Evolutionary conservation across 2,888 invertebrate genomes (phyloP).

Genomic region (Dilophus febrilis): DNA sequence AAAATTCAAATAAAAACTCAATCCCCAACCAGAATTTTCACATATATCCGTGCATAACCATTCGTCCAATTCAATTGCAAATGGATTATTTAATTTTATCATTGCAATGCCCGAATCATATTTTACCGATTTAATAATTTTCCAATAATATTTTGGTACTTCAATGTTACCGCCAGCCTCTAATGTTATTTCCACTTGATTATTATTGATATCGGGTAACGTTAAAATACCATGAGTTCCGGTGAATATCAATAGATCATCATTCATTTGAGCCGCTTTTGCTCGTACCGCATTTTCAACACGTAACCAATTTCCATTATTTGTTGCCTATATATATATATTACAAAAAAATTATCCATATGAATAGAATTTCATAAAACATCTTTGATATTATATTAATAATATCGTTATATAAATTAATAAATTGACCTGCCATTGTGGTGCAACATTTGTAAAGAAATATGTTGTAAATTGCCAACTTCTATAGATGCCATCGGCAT

Average conservation of each 20-base stretch:
- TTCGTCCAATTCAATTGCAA: slow-evolving; percentile 14
- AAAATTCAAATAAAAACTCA: slow-evolving; percentile 7
- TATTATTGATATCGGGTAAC: slow-evolving; percentile 21
- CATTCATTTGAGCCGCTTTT: slow-evolving; percentile 20
- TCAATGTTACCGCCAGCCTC: slow-evolving; percentile 21
- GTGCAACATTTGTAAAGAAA: slow-evolving; percentile 32
- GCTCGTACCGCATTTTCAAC: slow-evolving; percentile 27
- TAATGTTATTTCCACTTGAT: slow-evolving; percentile 23
- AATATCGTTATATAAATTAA: too few relatives aligned
- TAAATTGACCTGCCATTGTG: slow-evolving; percentile 35
- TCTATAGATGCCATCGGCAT: slow-evolving; percentile 31
- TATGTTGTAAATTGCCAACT: slow-evolving; percentile 31
- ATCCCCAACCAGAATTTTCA: slow-evolving; percentile 20
- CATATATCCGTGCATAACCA: slow-evolving; percentile 27
- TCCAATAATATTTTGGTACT: slow-evolving; percentile 31
- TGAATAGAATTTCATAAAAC: too few relatives aligned
- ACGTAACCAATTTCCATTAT: slow-evolving; percentile 31
- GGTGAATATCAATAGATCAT: slow-evolving; percentile 26
- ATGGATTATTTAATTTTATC: slow-evolving; percentile 32
- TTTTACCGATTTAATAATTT: slow-evolving; percentile 31
- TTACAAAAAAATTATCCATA: too few relatives aligned
- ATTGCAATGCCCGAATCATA: slow-evolving; percentile 30
- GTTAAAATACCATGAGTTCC: too few relatives aligned
- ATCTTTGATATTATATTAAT: too few relatives aligned
- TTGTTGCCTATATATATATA: too few relatives aligned